Base-by-base conservation (phyloP, 2,113 vertebrate genomes). In the Tachuris rubrigastra region DNA sequence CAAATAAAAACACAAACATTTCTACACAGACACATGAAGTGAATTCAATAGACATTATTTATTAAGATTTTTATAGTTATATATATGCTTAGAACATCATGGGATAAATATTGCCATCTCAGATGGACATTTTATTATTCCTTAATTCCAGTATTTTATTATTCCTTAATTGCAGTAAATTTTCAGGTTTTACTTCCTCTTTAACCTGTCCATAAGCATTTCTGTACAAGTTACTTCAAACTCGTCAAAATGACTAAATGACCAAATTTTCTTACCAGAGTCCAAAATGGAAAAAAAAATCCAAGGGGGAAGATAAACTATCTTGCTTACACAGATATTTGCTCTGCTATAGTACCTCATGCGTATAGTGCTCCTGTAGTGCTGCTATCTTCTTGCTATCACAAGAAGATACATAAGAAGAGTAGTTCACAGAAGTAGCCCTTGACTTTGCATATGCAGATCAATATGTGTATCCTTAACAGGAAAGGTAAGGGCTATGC, bases 341-440 rank as follows among this genome's bases (percentile, higher is more conserved):
- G 7, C 8, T 66, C 15, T 75, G 21, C 11, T 65, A 13, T 30
- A 9, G 10, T 67, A 44, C 14, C 73, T 72, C 25, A 79, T 1
- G 8, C 75, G 6, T n/a, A 14, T 5, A 31, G 3, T 31, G 4
- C n/a, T 49, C 9, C 8, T n/a, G 4, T 12, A 30, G 1, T 7
- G 39, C 20, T 59, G 33, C 65, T 59, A 10, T 59, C n/a, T n/a
- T n/a, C n/a, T n/a, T 1, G 2, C 15, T 65, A 19, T 11, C 15
- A 24, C 18, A 65, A 75, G 24, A 69, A 65, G 37, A 11, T 24
- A 9, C 6, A 8, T 4, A 42, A 13, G 5, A 71, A 23, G 28
- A 79, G 62, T 24, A 13, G 12, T 11, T 50, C 35, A 33, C 30
- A 72, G 73, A 65, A 78, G 12, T 22, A 41, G 20, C 20, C 88